Base-by-base conservation (phyloP, 2,797 vertebrate genomes). In the Sebastes nivosus region DNA sequence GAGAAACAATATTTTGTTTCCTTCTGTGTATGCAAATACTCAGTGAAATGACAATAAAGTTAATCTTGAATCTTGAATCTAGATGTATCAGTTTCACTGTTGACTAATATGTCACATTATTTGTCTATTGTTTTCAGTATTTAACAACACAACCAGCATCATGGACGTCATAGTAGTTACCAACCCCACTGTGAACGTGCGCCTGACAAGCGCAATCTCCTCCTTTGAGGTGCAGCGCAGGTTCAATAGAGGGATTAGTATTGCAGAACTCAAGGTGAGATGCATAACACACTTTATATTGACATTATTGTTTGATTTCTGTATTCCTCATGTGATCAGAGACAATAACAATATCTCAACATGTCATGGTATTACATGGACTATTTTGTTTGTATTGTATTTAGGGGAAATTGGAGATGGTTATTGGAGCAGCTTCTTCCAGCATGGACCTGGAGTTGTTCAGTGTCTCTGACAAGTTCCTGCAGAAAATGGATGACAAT, bases 221-320 rank as follows among this genome's bases (percentile, higher is more conserved):
- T 92, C 93, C 29, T 97, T 97, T 70, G 95, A 96, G 66, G 85
- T 86, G 8, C 91, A 92, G 60, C 95, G 96, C 79, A 95, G 95
- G 20, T 97, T 97, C 89, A 95, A 95, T 66, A 94, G 96, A 72
- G 96, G 96, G 36, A 93, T 97, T 59, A 96, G 93, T 18, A 86
- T 99, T 67, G 96, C 96, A 8, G 97, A 97, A 67, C 93, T 98
- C 24, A 99, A 99, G 97, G 98, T 98, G 90, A 92, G 89, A 42
- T 42, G 14, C 14, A 42, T 42, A 42, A 16, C 38, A 42, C 2
- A 42, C 38, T 42, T 42, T 42, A 42, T 42, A n/a, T 13, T 42
- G 18, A 71, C 18, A 36, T 81, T 4, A 24, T 52, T 30, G 2
- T 30, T 68, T 14, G 18, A 67, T 34, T 13, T 60, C 14, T 52